Evolutionary conservation across 2,888 invertebrate genomes (phyloP), one percentile per base, ranked within the genome.

Genomic region (Doris montereyensis): DNA sequence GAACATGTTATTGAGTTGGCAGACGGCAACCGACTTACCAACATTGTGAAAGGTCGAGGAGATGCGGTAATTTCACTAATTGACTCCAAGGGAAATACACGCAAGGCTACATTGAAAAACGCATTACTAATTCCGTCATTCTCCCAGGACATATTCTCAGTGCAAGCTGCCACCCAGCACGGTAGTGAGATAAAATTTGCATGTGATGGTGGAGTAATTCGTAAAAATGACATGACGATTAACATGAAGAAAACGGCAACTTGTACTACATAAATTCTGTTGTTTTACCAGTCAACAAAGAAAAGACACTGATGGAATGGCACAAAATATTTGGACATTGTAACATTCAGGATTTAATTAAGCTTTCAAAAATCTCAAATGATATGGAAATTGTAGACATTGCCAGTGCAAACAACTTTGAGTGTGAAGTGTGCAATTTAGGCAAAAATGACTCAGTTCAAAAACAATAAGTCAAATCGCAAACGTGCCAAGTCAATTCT

Each of bases 1-100:
- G 24, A 79, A 13, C 83, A 83, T 73, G 78, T 58, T 71, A 82
- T 80, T 26, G 82, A 84, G 62, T 67, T 84, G 2, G 84, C 83
- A 57, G 81, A 84, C 73, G 83, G 81, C 10, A 81, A 41, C 5
- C 75, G 78, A 62, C 62, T 24, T 17, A 83, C 81, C 41, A 71
- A 76, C 35, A 41, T 84, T 24, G 79, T 68, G 5, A 41, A 70
- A 10, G 67, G 41, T 8, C 75, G 70, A 32, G 83, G 82, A 13
- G 65, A 72, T 28, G 80, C 79, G 0, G 24, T 52, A 41, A 70
- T 84, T 10, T 21, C 21, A 5, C 21, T 81, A 10, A 4, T n/a
- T 8, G 81, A 81, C 65, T 24, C 24, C 10, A 62, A 60, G 35
- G 81, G 77, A 41, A 74, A 72, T 5, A 10, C 32, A 10, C 26